Evolutionary conservation across 1,140 invertebrate genomes (phyloP).

Genomic region (Drosophila nasuta): DNA sequence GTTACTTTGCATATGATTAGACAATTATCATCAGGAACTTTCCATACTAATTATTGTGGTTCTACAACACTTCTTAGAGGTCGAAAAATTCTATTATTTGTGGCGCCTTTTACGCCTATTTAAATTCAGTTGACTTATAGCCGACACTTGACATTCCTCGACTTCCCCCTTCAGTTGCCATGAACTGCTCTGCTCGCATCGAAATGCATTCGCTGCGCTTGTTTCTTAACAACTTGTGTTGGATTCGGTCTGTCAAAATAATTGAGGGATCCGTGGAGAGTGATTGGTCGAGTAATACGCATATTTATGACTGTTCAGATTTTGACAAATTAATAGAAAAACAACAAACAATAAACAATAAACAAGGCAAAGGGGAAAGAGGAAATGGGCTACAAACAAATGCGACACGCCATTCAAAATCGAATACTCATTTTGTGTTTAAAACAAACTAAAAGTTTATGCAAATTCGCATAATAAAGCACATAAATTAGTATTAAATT

Average conservation of each 20-base stretch:
- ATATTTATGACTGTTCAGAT: constrained; percentile 70
- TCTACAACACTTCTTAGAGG: neutral
- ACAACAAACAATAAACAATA: constrained; percentile 3
- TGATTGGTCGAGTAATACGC: constrained; percentile 52
- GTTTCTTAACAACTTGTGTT: constrained; percentile 48
- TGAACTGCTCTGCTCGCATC: constrained; percentile 33
- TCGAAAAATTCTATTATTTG: neutral
- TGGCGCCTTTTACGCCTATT: constrained; percentile 39
- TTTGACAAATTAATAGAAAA: constrained; percentile 80
- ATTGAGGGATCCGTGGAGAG: constrained; percentile 44
- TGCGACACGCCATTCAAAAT: constrained; percentile 59
- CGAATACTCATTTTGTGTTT: constrained; percentile 53
- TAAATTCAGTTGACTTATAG: constrained; percentile 17
- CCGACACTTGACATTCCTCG: constrained; percentile 42
- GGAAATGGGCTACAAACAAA: constrained; percentile 39
- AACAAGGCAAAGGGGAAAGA: neutral
- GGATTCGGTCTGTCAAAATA: constrained; percentile 68
- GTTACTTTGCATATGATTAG: neutral
- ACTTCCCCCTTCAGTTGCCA: neutral
- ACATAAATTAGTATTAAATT: constrained; percentile 83
- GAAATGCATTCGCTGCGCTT: constrained; percentile 70
- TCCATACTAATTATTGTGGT: neutral
- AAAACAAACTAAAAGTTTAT: constrained; percentile 64
- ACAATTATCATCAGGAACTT: neutral
- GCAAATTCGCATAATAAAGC: constrained; percentile 76